These are phyloP conservation scores for Lagria hirta DNA, from an alignment of 2,888 invertebrate genomes.

Conservation along the genomic window DNA sequence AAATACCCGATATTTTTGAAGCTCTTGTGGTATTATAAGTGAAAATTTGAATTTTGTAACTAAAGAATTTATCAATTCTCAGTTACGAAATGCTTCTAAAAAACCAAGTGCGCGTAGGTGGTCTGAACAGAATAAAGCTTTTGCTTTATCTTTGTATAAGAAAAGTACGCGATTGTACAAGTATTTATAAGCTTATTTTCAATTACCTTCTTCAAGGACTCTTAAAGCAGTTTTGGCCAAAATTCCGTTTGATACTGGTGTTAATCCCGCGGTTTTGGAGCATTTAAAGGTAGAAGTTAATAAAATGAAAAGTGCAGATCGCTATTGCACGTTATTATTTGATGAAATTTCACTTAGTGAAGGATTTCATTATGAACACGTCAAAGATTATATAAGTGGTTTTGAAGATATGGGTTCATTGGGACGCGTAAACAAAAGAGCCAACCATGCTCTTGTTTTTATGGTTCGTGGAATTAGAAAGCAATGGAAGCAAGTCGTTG, in stretches of 20 bases:
- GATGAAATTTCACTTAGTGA: constrained; percentile 15
- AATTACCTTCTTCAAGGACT: constrained; percentile 2
- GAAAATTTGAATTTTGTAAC: constrained; percentile 6
- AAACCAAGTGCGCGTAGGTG: constrained; percentile 9
- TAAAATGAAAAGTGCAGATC: constrained; percentile 9
- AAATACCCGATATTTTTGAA: too few species aligned
- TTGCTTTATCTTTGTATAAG: constrained; percentile 7
- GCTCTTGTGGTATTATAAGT: too few species aligned
- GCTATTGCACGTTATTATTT: constrained; percentile 13
- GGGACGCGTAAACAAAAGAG: constrained; percentile 19
- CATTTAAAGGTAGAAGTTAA: constrained; percentile 34
- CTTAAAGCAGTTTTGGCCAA: constrained; percentile 2
- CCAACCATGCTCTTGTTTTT: constrained; percentile 34
- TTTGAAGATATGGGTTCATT: constrained; percentile 28
- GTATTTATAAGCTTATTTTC: constrained; percentile 7
- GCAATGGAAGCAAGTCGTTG: constrained; percentile 29
- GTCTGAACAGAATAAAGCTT: constrained; percentile 5
- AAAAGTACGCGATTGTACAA: not conserved
- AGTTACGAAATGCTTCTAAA: constrained; percentile 10
- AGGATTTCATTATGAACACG: constrained; percentile 14
- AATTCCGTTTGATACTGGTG: constrained; percentile 1
- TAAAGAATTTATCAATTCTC: constrained; percentile 22
- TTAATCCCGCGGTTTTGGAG: constrained; percentile 2
- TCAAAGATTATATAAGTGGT: constrained; percentile 24
- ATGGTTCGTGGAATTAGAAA: constrained; percentile 29